Percentiles rank a stretch among this genome's conserved stretches.
Evolutionary conservation across 1,140 invertebrate genomes (phyloP).

Genomic region (Trichoplusia ni): DNA sequence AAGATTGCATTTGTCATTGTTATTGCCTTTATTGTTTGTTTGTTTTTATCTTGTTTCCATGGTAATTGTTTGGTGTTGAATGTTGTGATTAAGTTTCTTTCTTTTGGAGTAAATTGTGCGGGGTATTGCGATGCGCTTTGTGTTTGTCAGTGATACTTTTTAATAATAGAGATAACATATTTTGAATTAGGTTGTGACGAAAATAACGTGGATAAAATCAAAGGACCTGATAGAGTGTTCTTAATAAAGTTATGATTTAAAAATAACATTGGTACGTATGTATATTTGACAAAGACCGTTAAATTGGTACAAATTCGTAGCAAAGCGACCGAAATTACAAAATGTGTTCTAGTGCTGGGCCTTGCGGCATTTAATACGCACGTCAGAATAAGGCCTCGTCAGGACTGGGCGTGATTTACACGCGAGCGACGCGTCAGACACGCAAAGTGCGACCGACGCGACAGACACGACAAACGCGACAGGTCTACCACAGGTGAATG

Average conservation of each 20-base stretch:
- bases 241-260: no score
- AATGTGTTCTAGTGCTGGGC: constrained; percentile 2
- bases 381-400: constrained; percentile 24
- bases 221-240: no score
- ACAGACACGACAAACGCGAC: constrained; percentile 13
- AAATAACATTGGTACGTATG: no score
- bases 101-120: no score
- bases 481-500: neutral
- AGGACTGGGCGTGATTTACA: constrained; percentile 22
- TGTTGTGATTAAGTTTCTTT: no score
- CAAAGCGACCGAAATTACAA: constrained; percentile 3
- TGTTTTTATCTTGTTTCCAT: constrained; percentile 10
- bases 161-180: no score
- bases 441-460: neutral
- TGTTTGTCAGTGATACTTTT: no score
- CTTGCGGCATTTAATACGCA: constrained; percentile 9
- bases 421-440: neutral
- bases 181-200: no score
- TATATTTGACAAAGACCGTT: neutral
- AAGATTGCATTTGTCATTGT: constrained; percentile 20
- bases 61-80: constrained; percentile 12
- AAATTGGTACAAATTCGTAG: constrained; percentile 12
- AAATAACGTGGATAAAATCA: no score
- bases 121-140: no score
- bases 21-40: constrained; percentile 15